Base-by-base conservation (phyloP, 1,140 invertebrate genomes). In the Samia ricini region DNA sequence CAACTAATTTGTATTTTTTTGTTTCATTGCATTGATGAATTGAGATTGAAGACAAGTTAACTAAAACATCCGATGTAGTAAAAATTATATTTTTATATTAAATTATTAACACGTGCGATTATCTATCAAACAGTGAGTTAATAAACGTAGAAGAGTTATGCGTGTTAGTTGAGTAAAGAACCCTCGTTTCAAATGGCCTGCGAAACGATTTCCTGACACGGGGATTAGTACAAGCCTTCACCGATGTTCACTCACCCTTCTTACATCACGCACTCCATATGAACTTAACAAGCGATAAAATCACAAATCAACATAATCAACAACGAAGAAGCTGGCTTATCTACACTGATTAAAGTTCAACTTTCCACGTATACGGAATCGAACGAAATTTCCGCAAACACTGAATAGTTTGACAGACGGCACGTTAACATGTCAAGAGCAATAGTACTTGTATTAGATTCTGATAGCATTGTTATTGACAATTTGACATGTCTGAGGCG, bases 141-240 rank as follows among this genome's bases (percentile, higher is more conserved):
- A 75, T 75, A 75, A 75, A 69, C 71, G 68, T 71, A 79, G 70
- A 85, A 82, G 81, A 83, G 63, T 70, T 71, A 84, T 82, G 85
- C 85, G 81, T 88, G 87, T 81, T 84, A 81, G 74, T 79, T 75
- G 70, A 84, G 75, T 67, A 69, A 64, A 67, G 71, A 80, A 78
- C 83, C 83, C 85, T 73, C 79, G 74, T 79, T 88, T 85, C 81
- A 88, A 88, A 89, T 88, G 88, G 85, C 69, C 88, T 88, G 85
- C 85, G 80, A 87, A 90, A 88, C 85, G 85, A 90, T 88, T 90
- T 86, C 85, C 85, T 90, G 88, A 90, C 88, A 90, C 80, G 88
- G 88, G 87, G 88, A 90, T 90, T 90, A 90, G 88, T 86, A 90
- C 88, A 88, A 88, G 85, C 82, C 85, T 86, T 88, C 88, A 88